phyloP scores from a whole-genome alignment of 2,113 vertebrate species.

The Hippocampus mohnikei region DNA sequence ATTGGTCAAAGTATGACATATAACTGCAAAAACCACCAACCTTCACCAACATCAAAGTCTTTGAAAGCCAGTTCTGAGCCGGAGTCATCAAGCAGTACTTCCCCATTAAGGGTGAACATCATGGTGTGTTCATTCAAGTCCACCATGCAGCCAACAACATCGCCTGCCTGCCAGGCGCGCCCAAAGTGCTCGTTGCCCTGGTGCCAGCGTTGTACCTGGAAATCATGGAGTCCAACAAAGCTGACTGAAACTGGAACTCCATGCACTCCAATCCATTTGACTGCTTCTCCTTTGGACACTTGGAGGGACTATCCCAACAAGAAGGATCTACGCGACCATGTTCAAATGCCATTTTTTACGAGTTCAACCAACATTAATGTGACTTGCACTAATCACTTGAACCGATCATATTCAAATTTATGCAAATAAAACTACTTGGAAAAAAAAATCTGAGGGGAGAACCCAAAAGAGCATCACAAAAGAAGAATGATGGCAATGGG shows the following conservation, averaged over 20 bases:
- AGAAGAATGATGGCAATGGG: no score
- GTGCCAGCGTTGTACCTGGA: conserved; percentile 91
- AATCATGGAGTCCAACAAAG: background rate
- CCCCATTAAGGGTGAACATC: conserved; percentile 95
- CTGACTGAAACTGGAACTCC: background rate
- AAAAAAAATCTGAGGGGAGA: no score
- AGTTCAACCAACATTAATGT: background rate
- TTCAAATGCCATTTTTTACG: background rate
- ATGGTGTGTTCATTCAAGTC: conserved; percentile 92
- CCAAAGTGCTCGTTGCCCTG: conserved; percentile 96
- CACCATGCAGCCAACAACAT: conserved; percentile 94
- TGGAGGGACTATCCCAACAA: background rate
- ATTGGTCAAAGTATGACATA: no score
- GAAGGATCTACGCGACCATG: background rate
- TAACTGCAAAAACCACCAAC: conserved; percentile 64
- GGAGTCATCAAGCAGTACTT: conserved; percentile 90
- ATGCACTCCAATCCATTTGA: background rate
- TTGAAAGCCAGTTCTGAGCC: conserved; percentile 95
- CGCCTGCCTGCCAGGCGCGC: conserved; percentile 84
- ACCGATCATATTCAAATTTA: no score
- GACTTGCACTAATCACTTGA: no score
- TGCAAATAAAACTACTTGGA: no score
- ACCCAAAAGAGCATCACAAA: no score
- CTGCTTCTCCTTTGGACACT: background rate
- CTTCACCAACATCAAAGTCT: conserved; percentile 87